Percentiles rank a stretch among this genome's conserved stretches.
These are phyloP conservation scores for Syngnathus scovelli DNA, from an alignment of 2,113 vertebrate species.

Conservation along the genomic window DNA sequence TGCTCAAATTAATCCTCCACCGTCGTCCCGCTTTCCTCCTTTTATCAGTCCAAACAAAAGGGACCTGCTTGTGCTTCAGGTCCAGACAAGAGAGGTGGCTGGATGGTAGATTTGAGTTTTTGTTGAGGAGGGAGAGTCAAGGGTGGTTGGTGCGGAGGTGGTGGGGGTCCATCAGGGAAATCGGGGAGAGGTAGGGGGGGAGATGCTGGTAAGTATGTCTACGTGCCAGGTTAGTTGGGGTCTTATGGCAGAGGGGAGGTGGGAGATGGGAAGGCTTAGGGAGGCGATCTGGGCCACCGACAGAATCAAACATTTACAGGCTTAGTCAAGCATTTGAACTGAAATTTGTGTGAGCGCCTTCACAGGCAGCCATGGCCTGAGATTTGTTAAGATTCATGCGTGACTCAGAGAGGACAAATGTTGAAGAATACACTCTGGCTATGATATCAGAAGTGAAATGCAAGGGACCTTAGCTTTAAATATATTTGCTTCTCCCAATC, in stretches of 20 bases:
- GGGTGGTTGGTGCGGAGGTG: constrained; percentile 8
- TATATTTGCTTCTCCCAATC: too few relatives aligned
- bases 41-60: constrained; percentile 77
- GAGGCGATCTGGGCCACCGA: constrained; percentile 30
- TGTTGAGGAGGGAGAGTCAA: constrained; percentile 33
- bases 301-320: constrained; percentile 31
- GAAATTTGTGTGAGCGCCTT: neutral
- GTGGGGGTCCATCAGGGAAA: neutral
- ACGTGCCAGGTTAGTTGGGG: constrained; percentile 57
- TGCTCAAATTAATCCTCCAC: constrained; percentile 80
- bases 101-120: constrained; percentile 50
- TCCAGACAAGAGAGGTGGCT: constrained; percentile 66
- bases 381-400: neutral
- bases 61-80: constrained; percentile 64
- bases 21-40: constrained; percentile 69
- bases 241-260: constrained; percentile 59
- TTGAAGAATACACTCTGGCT: neutral
- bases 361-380: too few relatives aligned
- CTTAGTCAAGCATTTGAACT: constrained; percentile 30
- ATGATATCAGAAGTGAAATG: too few relatives aligned
- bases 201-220: constrained; percentile 36
- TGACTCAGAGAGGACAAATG: neutral
- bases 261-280: constrained; percentile 30
- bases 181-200: constrained; percentile 21
- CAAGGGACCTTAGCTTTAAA: too few relatives aligned